These are phyloP conservation scores for Pholis gunnellus DNA, from an alignment of 2,113 vertebrate genomes.

Conservation along the genomic window DNA sequence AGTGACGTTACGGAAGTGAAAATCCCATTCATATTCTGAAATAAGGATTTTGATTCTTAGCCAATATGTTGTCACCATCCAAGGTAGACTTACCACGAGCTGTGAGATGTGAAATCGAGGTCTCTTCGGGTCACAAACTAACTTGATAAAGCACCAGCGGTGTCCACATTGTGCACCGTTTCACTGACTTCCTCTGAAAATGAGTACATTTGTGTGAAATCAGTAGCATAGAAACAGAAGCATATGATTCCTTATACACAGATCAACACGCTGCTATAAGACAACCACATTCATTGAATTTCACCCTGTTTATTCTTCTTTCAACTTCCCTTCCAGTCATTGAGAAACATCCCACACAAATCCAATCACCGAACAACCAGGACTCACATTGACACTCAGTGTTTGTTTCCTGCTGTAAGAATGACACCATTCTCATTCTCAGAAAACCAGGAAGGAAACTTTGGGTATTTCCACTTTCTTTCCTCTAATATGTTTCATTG, in stretches of 20 bases:
- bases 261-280: slow-evolving; percentile 35
- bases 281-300: slow-evolving; percentile 49
- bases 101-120: background rate
- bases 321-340: slow-evolving; percentile 72
- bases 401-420: slow-evolving; percentile 69
- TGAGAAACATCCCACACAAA: slow-evolving; percentile 69
- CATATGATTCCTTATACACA: slow-evolving; percentile 40
- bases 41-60: background rate
- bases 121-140: slow-evolving; percentile 2
- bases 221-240: slow-evolving; percentile 20
- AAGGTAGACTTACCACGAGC: too few species aligned
- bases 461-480: slow-evolving; percentile 48
- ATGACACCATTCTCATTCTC: slow-evolving; percentile 70
- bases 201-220: slow-evolving; percentile 46
- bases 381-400: slow-evolving; percentile 48
- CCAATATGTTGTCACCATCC: background rate
- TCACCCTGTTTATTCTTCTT: slow-evolving; percentile 55
- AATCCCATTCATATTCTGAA: background rate
- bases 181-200: slow-evolving; percentile 41
- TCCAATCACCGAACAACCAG: slow-evolving; percentile 73
- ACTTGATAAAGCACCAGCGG: slow-evolving; percentile 1
- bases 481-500: slow-evolving; percentile 7
- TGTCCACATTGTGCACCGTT: background rate
- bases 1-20: background rate
- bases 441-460: slow-evolving; percentile 39